Evolutionary conservation across 2,888 invertebrate genomes (phyloP), one percentile per base, ranked within the genome.

Genomic region (Dryomyza anilis): DNA sequence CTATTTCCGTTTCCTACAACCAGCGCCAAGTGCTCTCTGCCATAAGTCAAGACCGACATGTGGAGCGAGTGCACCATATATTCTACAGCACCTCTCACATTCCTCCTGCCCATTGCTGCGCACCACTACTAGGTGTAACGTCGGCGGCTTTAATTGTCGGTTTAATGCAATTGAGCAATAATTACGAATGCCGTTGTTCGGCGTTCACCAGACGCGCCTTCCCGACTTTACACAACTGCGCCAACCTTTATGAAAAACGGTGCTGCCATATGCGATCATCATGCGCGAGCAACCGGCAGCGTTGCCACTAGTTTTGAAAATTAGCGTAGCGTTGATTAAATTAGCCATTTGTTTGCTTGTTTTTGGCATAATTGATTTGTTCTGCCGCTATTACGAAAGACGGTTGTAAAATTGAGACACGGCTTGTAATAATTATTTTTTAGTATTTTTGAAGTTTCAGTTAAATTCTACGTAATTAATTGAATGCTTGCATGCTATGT

Each of bases 121-220:
- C 7, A 33, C 48, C 21, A 12, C 23, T 48, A 48, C 23, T 48
- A 48, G 23, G 21, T 52, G 21, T 55, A 55, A 27, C n/a, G n/a
- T n/a, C 55, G 55, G 29, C 29, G 12, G 33, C 55, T 55, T 55
- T 55, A 55, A 55, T 55, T 55, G 36, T 33, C 30, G 25, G 55
- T 33, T 55, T 55, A 55, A 55, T 55, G 30, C 55, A 55, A 55
- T 55, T 55, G 55, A 55, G 55, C 55, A 55, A 55, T 55, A 55
- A 55, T 55, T 55, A 33, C 23, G 16, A 33, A 29, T 30, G 33
- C 19, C 16, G 55, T 16, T 55, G 30, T n/a, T 48, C 5, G n/a
- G n/a, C n/a, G 25, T 48, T 1, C 4, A 14, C 21, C 1, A 14
- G 25, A 5, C 23, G 48, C 48, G 3, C 14, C 39, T 39, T n/a